Evolutionary conservation across 1,140 invertebrate genomes (phyloP).

Genomic region (Acyrthosiphon pisum): DNA sequence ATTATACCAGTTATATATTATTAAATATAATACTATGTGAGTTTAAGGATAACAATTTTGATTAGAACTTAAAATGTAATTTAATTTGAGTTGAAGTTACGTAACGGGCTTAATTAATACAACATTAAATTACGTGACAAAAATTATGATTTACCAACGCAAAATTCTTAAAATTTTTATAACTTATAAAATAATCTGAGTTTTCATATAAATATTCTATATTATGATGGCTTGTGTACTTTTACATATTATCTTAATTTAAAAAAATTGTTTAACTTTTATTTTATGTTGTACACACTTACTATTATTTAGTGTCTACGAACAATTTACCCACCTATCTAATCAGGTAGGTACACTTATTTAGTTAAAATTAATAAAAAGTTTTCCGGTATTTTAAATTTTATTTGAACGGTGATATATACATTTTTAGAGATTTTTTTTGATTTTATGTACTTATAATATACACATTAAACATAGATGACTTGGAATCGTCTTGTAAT

Average conservation of each 20-base stretch:
- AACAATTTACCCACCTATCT: neutral
- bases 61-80: neutral
- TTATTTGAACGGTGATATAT: neutral
- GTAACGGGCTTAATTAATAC: neutral
- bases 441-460: neutral
- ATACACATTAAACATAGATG: no score
- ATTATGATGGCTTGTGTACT: neutral
- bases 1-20: no score
- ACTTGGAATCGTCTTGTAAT: no score
- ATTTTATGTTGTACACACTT: neutral
- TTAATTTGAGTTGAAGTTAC: neutral
- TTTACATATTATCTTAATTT: neutral
- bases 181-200: neutral
- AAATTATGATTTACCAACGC: neutral
- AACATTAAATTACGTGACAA: neutral
- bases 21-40: neutral
- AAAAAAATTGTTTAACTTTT: neutral
- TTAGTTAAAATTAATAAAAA: neutral
- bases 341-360: neutral
- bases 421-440: neutral
- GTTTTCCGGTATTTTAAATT: neutral
- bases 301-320: neutral
- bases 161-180: neutral
- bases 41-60: neutral
- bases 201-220: neutral